Evolutionary conservation across 2,797 vertebrate species (phyloP).

Genomic region (Halcyon smyrnensis): DNA sequence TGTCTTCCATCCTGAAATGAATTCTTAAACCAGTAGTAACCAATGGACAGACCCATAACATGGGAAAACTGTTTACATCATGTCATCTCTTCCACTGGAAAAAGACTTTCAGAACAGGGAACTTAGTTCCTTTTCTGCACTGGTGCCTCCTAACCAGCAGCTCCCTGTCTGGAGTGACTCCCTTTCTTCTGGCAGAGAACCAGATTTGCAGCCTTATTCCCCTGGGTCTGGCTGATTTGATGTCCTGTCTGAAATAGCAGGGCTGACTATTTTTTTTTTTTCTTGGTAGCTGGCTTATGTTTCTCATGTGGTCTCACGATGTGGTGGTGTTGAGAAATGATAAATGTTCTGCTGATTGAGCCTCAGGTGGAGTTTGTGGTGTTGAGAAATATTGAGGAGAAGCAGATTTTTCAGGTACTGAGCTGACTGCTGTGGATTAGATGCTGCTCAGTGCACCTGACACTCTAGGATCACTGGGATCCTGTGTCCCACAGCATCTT

Average conservation of each 20-base stretch:
- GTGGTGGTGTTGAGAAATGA: background rate
- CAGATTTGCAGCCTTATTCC: background rate
- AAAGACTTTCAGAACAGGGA: background rate
- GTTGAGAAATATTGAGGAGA: background rate
- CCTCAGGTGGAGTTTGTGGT: background rate
- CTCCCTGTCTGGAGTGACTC: background rate
- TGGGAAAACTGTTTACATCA: rapidly evolving
- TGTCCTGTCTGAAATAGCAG: background rate
- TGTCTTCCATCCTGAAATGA: background rate
- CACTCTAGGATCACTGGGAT: background rate
- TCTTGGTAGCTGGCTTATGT: background rate
- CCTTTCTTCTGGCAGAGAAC: background rate
- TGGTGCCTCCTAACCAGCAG: background rate
- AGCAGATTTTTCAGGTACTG: background rate
- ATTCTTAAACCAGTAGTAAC: background rate
- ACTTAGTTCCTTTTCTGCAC: background rate
- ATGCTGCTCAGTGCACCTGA: background rate
- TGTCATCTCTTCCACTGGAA: background rate
- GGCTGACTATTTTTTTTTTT: background rate
- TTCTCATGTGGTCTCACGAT: background rate
- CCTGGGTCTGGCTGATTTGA: background rate
- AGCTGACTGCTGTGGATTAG: background rate
- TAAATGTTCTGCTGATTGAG: background rate
- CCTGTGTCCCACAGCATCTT: background rate
- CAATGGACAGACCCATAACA: background rate